Percentiles rank a stretch among this genome's conserved stretches.
Conservation (phyloP, 2,888 invertebrate genomes). For the Lagria hirta region DNA sequence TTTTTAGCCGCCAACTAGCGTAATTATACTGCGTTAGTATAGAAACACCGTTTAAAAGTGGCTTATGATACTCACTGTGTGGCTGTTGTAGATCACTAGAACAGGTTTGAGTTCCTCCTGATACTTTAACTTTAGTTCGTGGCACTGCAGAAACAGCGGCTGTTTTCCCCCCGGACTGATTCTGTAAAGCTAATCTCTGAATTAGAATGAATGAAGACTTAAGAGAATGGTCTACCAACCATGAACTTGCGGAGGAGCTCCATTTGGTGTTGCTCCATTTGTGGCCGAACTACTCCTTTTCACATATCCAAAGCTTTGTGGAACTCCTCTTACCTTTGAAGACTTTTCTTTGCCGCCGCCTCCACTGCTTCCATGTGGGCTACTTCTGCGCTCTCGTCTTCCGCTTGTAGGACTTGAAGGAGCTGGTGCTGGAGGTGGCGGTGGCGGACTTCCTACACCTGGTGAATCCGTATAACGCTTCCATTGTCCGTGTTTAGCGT, state of each 20-base stretch:
- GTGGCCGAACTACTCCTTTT: slow-evolving; percentile 61
- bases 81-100: slow-evolving; percentile 68
- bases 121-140: slow-evolving; percentile 84
- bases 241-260: slow-evolving; percentile 29
- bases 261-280: slow-evolving; percentile 39
- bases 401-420: slow-evolving; percentile 52
- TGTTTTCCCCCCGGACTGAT: slow-evolving; percentile 57
- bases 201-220: background rate
- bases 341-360: slow-evolving; percentile 42
- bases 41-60: too few relatives aligned
- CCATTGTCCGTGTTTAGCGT: slow-evolving; percentile 57
- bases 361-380: slow-evolving; percentile 48
- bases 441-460: slow-evolving; percentile 63
- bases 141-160: slow-evolving; percentile 86
- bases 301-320: slow-evolving; percentile 83
- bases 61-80: slow-evolving; percentile 37
- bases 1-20: too few relatives aligned
- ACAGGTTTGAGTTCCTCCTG: slow-evolving; percentile 87
- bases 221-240: slow-evolving; percentile 12
- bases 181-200: slow-evolving; percentile 44
- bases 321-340: slow-evolving; percentile 66
- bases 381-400: slow-evolving; percentile 52
- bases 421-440: slow-evolving; percentile 59
- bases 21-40: too few relatives aligned
- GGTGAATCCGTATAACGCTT: slow-evolving; percentile 67